These are phyloP conservation scores for Sinella curviseta DNA, from an alignment of 1,140 invertebrate genomes.

Conservation along the genomic window DNA sequence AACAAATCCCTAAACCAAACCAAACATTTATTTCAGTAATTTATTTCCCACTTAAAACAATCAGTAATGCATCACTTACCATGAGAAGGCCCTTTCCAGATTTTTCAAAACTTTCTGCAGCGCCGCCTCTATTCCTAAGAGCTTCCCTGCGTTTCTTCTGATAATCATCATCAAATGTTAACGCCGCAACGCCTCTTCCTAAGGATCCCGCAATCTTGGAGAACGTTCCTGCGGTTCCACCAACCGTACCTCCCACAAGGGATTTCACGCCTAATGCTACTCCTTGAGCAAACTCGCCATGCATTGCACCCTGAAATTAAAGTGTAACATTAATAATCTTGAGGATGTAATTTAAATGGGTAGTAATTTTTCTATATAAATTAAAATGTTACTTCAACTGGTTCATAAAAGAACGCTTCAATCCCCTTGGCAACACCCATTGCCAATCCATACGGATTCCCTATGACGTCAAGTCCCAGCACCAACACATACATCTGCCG, in stretches of 20 bases:
- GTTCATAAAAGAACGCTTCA: slow-evolving; percentile 97
- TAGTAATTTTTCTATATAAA: too few relatives aligned
- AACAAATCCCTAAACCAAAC: slow-evolving; percentile 64
- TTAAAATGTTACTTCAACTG: slow-evolving; percentile 71
- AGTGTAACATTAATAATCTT: background rate
- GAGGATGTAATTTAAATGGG: too few relatives aligned
- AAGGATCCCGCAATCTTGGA: slow-evolving; percentile 92
- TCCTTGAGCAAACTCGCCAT: slow-evolving; percentile 94
- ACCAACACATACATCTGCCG: slow-evolving; percentile 96
- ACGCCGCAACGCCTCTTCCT: slow-evolving; percentile 90
- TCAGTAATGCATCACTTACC: slow-evolving; percentile 62
- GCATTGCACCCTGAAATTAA: slow-evolving; percentile 4
- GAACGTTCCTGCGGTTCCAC: slow-evolving; percentile 93
- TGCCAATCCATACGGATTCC: slow-evolving; percentile 92
- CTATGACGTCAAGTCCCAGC: slow-evolving; percentile 93
- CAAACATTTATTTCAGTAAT: too few relatives aligned
- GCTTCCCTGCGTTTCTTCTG: slow-evolving; percentile 87
- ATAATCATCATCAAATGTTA: slow-evolving; percentile 96
- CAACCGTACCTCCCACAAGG: slow-evolving; percentile 91
- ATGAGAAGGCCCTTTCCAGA: slow-evolving; percentile 94
- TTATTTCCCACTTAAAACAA: too few relatives aligned
- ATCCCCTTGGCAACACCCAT: slow-evolving; percentile 84
- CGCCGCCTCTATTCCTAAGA: slow-evolving; percentile 82
- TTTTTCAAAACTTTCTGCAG: slow-evolving; percentile 86
- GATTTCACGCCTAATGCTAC: slow-evolving; percentile 85